Evolutionary conservation across 2,113 vertebrate species (phyloP).

Genomic region (Ploceus nigricollis): DNA sequence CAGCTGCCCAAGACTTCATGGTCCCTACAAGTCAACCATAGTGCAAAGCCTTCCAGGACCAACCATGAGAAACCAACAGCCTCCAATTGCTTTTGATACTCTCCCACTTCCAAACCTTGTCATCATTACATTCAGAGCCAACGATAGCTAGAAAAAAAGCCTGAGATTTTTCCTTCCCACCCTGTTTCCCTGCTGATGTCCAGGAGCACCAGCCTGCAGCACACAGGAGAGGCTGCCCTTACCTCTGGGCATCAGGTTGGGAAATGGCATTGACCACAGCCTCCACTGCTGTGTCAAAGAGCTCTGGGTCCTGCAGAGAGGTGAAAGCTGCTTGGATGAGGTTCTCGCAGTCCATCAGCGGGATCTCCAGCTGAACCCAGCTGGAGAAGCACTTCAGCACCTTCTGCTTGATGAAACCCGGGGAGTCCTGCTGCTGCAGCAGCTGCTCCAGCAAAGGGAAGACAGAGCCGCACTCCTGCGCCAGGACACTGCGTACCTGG

Average conservation of each 20-base stretch:
- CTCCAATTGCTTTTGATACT: neutral
- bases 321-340: constrained; percentile 92
- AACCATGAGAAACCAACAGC: neutral
- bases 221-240: constrained; percentile 13
- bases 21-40: neutral
- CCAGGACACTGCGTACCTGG: constrained; percentile 90
- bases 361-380: constrained; percentile 96
- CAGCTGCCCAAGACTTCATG: neutral
- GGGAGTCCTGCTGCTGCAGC: constrained; percentile 89
- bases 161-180: neutral
- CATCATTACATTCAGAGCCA: neutral
- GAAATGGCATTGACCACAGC: constrained; percentile 97
- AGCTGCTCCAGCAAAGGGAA: constrained; percentile 95
- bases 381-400: constrained; percentile 98
- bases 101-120: neutral
- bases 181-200: neutral
- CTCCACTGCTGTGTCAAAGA: constrained; percentile 96
- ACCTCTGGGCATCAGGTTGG: constrained; percentile 97
- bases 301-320: constrained; percentile 91
- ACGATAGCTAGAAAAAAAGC: neutral
- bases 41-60: neutral
- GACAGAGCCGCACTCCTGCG: constrained; percentile 87
- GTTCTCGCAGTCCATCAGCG: constrained; percentile 90
- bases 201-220: neutral
- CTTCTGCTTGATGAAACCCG: constrained; percentile 93